phyloP scores from a whole-genome alignment of 2,797 vertebrate species.

The Artibeus jamaicensis region DNA sequence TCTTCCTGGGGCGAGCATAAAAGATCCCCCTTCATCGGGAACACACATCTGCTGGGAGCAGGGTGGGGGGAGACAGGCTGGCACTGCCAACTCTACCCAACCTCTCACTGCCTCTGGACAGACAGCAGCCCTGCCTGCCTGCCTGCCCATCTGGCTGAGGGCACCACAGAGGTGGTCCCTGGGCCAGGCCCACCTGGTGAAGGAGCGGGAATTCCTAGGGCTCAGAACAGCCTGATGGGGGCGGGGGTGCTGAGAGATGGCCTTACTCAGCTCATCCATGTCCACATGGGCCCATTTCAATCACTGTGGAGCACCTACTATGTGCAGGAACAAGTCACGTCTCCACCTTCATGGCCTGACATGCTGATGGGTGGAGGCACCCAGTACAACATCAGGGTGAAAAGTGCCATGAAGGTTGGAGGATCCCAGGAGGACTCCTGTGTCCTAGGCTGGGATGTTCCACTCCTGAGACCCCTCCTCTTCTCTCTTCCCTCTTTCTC shows the following conservation, averaged over 20 bases:
- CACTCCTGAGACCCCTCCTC: neutral
- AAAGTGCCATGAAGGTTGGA: neutral
- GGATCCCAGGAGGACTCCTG: neutral
- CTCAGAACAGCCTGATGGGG: neutral
- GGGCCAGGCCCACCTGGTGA: neutral
- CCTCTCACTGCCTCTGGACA: neutral
- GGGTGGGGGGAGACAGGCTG: conserved; percentile 17
- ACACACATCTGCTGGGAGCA: conserved; percentile 40
- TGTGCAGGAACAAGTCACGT: neutral
- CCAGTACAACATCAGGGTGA: neutral
- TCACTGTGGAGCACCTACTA: neutral
- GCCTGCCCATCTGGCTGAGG: neutral
- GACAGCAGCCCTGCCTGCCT: neutral
- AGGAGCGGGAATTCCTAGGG: neutral
- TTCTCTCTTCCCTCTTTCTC: neutral
- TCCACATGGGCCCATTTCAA: neutral
- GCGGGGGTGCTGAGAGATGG: neutral
- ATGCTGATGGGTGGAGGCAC: neutral
- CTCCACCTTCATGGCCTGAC: neutral
- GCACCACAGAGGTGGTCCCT: neutral
- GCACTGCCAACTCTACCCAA: conserved; percentile 13
- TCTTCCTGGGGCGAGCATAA: conserved; percentile 63
- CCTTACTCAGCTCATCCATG: neutral
- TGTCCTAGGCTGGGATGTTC: neutral
- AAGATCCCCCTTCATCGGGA: conserved; percentile 59